These are phyloP conservation scores for Etheostoma spectabile DNA, from an alignment of 2,113 vertebrate species.

Conservation along the genomic window DNA sequence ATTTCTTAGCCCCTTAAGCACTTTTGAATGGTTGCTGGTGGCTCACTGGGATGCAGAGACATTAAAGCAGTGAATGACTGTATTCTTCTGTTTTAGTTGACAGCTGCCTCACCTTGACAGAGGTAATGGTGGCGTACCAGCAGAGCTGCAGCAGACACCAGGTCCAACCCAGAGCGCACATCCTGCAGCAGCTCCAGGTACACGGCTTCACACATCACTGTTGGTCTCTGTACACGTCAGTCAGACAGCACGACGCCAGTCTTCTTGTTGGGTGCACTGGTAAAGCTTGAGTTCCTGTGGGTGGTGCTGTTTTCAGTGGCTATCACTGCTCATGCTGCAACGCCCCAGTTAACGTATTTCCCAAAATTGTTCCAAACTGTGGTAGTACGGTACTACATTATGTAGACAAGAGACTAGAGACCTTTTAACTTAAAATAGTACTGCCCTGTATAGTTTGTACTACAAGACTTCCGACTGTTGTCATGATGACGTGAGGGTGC, in stretches of 20 bases:
- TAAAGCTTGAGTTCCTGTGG: conserved; percentile 12
- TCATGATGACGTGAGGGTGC: neutral
- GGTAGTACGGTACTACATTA: neutral
- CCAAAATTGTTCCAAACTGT: neutral
- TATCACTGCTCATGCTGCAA: neutral
- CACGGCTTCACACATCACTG: neutral
- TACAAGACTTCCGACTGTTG: neutral
- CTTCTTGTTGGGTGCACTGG: neutral
- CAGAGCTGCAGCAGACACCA: conserved; percentile 81
- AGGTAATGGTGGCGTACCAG: conserved; percentile 79
- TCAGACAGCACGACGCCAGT: conserved; percentile 3
- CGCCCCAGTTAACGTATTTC: neutral
- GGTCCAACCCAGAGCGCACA: conserved; percentile 75
- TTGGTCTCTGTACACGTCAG: neutral
- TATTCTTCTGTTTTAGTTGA: conserved; percentile 76
- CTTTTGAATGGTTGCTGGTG: conserved; percentile 45
- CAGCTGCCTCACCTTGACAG: conserved; percentile 74
- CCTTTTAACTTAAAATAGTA: too few species aligned
- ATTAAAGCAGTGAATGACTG: conserved; percentile 53
- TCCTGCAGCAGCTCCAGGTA: conserved; percentile 85
- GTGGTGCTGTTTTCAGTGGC: conserved; percentile 1
- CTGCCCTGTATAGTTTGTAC: neutral
- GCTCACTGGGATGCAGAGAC: conserved; percentile 52
- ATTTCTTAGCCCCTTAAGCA: conserved; percentile 48
- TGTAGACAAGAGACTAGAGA: neutral